Conservation (phyloP, 1,140 invertebrate genomes). For the Macrotrachela quadricornifera region DNA sequence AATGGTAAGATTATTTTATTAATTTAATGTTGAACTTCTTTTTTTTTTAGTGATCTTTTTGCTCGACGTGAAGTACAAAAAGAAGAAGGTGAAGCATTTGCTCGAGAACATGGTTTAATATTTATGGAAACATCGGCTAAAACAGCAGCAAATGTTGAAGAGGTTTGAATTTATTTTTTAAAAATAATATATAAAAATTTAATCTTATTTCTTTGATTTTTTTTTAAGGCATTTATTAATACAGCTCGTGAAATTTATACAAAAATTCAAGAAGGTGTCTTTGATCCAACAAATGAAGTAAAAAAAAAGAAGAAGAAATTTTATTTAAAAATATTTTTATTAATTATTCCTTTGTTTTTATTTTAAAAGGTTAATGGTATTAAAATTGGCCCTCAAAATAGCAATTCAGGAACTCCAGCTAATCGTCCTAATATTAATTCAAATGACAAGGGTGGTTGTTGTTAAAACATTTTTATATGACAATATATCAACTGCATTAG, state of each 20-base stretch:
- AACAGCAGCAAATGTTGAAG: conserved; percentile 95
- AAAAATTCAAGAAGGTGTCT: conserved; percentile 98
- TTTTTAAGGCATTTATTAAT: conserved; percentile 66
- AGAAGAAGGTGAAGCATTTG: conserved; percentile 96
- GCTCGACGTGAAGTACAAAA: conserved; percentile 88
- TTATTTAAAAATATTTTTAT: too few species aligned
- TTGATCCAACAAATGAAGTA: conserved; percentile 99
- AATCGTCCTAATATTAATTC: too few species aligned
- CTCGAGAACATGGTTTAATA: conserved; percentile 87
- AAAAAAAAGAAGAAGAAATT: too few species aligned
- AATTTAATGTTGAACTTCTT: neutral
- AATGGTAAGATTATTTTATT: too few species aligned
- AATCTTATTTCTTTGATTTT: too few species aligned
- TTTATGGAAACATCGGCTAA: conserved; percentile 99
- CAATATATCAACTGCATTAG: too few species aligned
- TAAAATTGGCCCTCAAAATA: conserved; percentile 6
- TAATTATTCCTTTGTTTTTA: neutral
- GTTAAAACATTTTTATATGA: too few species aligned
- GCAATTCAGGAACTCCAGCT: neutral
- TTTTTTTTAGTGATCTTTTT: conserved; percentile 62
- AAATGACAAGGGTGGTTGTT: too few species aligned
- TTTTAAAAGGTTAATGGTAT: conserved; percentile 8
- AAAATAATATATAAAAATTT: too few species aligned
- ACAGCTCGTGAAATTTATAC: conserved; percentile 99
- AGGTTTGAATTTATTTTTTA: conserved; percentile 26